A percentile compares a stretch with the other conserved stretches of the same genome.
Conservation (phyloP, 1,140 invertebrate genomes). For the Phymorhynchus buccinoides region DNA sequence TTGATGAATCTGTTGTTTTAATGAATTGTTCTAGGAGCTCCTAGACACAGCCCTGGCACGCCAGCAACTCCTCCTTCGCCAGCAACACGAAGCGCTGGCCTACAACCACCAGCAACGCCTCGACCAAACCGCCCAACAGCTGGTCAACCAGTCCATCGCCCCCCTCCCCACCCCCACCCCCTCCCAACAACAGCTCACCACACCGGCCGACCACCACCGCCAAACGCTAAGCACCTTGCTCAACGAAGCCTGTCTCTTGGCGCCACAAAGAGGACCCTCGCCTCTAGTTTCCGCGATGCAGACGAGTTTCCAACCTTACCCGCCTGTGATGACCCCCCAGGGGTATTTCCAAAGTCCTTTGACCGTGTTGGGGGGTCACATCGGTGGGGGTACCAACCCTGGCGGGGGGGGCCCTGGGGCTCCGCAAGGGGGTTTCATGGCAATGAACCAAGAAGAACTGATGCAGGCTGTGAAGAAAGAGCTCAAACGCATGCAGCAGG, state of each 20-base stretch:
- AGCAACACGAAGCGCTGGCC: conserved; percentile 33
- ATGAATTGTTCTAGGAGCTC: neutral
- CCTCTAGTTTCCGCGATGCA: no score
- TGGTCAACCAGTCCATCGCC: conserved; percentile 27
- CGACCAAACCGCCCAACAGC: conserved; percentile 26
- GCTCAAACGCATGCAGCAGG: conserved; percentile 33
- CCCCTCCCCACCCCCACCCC: neutral
- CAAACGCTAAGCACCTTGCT: neutral
- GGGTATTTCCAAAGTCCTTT: neutral
- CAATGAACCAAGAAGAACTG: conserved; percentile 20
- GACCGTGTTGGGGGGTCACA: neutral
- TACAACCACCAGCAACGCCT: conserved; percentile 3
- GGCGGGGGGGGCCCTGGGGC: neutral
- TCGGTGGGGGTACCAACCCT: neutral
- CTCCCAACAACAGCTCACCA: neutral
- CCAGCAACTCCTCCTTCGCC: conserved; percentile 26
- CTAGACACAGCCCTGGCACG: conserved; percentile 18
- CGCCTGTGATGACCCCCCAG: neutral
- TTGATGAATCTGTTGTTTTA: no score
- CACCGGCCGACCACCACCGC: neutral
- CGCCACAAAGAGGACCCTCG: neutral
- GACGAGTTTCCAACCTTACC: neutral
- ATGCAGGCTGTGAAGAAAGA: conserved; percentile 31
- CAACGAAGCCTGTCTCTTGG: conserved; percentile 21
- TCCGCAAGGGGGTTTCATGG: neutral